Evolutionary conservation across 1,140 invertebrate species (phyloP).

Genomic region (Trichonephila inaurata): DNA sequence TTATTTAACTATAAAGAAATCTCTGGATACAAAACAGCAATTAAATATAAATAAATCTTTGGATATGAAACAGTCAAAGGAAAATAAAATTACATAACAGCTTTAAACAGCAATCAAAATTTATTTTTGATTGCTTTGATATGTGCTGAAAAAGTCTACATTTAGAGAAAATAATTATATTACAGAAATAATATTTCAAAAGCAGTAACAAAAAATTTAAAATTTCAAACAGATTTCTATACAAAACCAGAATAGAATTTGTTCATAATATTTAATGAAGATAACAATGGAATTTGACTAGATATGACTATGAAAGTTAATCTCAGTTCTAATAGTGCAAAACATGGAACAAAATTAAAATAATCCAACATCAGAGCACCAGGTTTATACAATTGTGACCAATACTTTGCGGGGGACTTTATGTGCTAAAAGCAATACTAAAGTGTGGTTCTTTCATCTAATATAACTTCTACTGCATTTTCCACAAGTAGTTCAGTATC

Average conservation of each 20-base stretch:
- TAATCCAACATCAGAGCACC: neutral
- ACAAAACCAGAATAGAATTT: neutral
- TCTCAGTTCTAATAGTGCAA: constrained; percentile 27
- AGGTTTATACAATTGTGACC: neutral
- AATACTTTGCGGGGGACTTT: constrained; percentile 54
- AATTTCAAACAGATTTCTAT: neutral
- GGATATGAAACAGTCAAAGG: neutral
- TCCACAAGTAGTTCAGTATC: constrained; percentile 84
- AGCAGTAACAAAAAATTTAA: neutral
- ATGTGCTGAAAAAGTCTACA: neutral
- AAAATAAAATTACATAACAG: neutral
- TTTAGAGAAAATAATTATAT: neutral
- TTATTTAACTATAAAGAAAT: neutral
- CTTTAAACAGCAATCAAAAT: neutral
- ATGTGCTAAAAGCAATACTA: constrained; percentile 77
- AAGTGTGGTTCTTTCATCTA: constrained; percentile 87
- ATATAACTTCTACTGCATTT: constrained; percentile 85
- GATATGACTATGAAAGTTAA: constrained; percentile 37
- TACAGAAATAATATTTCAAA: neutral
- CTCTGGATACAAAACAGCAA: neutral
- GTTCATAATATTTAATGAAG: neutral
- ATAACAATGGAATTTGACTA: constrained; percentile 31
- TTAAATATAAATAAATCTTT: constrained; percentile 1
- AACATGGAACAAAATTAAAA: neutral
- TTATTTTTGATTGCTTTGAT: neutral